A percentile compares a stretch with the other conserved stretches of the same genome.
Conservation (phyloP, 2,113 vertebrate species). For the Anhinga anhinga region DNA sequence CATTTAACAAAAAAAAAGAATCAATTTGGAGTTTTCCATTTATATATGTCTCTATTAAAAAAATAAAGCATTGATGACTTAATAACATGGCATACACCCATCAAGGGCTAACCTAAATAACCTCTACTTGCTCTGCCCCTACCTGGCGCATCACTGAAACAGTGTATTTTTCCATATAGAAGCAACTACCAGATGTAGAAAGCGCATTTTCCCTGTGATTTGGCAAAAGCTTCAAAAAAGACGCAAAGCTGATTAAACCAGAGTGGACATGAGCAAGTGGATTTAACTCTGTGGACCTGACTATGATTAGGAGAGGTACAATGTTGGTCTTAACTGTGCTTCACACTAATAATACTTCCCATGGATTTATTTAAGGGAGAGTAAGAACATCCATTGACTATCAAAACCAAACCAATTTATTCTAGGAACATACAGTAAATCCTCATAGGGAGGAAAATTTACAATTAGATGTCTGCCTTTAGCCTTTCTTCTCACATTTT, state of each 20-base stretch:
- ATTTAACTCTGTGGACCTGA: not conserved
- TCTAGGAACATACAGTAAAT: not conserved
- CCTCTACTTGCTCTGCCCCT: not conserved
- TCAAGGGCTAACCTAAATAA: not conserved
- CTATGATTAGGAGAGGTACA: not conserved
- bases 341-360: not conserved
- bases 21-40: not conserved
- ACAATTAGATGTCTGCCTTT: not conserved
- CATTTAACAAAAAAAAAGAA: not conserved
- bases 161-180: not conserved
- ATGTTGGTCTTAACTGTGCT: not conserved
- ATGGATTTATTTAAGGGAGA: not conserved
- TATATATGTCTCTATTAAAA: not conserved
- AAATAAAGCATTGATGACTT: not conserved
- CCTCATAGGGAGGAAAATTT: not conserved
- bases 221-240: not conserved
- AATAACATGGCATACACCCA: not conserved
- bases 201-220: not conserved
- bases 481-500: not conserved
- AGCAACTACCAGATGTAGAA: not conserved
- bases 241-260: not conserved
- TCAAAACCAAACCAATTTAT: not conserved
- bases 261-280: not conserved
- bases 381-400: not conserved
- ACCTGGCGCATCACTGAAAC: not conserved